Evolutionary conservation across 35 echinoderm and acorn worm genomes (phyloP).

Genomic region (Lytechinus variegatus): DNA sequence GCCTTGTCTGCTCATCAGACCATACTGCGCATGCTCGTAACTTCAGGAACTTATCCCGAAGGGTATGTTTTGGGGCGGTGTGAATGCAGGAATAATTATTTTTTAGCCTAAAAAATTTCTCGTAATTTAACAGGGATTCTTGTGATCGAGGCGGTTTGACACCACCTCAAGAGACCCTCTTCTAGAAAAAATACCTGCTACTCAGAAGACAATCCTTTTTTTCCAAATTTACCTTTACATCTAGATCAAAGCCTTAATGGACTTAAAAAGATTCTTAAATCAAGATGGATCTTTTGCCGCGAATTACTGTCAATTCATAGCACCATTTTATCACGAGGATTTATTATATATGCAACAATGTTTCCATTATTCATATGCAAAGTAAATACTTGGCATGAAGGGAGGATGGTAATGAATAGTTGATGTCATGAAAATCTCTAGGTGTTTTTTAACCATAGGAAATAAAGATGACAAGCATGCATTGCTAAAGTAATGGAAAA

Average conservation of each 20-base stretch:
- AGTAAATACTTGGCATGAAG: background rate
- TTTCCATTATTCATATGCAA: background rate
- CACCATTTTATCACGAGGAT: background rate
- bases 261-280: background rate
- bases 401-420: background rate
- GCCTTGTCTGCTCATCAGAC: too few species aligned
- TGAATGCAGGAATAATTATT: too few species aligned
- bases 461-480: background rate
- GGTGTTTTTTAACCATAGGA: background rate
- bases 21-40: too few species aligned
- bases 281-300: background rate
- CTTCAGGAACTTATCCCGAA: too few species aligned
- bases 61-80: too few species aligned
- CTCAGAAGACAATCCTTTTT: background rate
- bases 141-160: too few species aligned
- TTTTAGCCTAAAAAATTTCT: too few species aligned
- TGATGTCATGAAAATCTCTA: background rate
- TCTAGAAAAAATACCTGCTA: background rate
- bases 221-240: background rate
- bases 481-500: background rate
- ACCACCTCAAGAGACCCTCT: background rate
- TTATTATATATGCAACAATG: background rate
- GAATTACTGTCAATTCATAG: background rate
- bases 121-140: too few species aligned
- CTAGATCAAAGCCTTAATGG: background rate